A percentile compares a stretch with the other conserved stretches of the same genome.
phyloP scores from a whole-genome alignment of 2,113 vertebrate genomes.

The Plestiodon gilberti region DNA sequence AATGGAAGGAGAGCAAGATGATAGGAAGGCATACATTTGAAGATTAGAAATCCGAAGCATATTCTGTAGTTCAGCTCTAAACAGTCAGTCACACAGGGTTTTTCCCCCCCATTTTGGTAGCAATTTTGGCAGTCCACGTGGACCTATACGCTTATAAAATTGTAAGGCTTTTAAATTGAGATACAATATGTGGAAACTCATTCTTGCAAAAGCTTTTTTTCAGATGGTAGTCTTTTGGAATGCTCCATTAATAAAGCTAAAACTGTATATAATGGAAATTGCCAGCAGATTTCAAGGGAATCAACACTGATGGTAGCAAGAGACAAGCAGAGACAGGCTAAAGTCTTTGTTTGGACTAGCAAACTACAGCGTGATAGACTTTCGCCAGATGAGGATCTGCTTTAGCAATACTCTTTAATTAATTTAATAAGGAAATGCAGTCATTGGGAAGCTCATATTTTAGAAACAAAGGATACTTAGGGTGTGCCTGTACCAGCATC shows the following conservation, averaged over 20 bases:
- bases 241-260: conserved; percentile 2
- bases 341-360: neutral
- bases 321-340: neutral
- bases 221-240: neutral
- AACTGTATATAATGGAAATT: conserved; percentile 1
- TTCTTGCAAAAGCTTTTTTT: neutral
- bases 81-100: neutral
- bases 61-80: neutral
- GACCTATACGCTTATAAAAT: neutral
- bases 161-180: neutral
- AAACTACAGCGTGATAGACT: neutral
- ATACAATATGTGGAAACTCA: neutral
- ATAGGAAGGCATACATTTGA: neutral
- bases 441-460: neutral
- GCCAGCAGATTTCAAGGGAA: conserved; percentile 4
- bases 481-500: neutral
- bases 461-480: conserved; percentile 1
- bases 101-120: neutral
- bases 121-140: neutral
- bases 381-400: neutral
- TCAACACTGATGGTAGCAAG: neutral
- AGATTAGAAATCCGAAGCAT: neutral
- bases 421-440: neutral
- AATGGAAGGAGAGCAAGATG: neutral
- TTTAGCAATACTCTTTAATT: neutral